Evolutionary conservation across 2,888 invertebrate species (phyloP).

Genomic region (Apomyelois bistriatella): DNA sequence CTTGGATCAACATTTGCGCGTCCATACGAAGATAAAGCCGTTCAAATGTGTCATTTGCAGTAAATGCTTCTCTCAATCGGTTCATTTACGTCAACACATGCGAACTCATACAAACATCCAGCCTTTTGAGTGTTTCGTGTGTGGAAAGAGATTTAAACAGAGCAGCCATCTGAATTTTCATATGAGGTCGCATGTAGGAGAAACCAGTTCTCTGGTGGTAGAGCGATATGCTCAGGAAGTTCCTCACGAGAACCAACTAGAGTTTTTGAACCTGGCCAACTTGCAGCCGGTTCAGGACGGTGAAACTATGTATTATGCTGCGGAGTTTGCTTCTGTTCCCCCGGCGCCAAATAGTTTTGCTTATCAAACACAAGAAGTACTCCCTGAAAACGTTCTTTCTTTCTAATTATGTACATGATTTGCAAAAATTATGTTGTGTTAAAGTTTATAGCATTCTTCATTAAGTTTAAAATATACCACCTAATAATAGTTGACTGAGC

Average conservation of each 20-base stretch:
- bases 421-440: background rate
- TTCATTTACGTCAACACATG: slow-evolving; percentile 73
- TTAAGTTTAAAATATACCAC: too few species aligned
- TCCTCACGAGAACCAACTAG: slow-evolving; percentile 40
- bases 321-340: slow-evolving; percentile 42
- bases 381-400: slow-evolving; percentile 28
- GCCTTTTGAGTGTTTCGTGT: slow-evolving; percentile 66
- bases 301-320: slow-evolving; percentile 63
- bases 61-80: slow-evolving; percentile 71
- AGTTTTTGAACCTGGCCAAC: slow-evolving; percentile 56
- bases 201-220: slow-evolving; percentile 35
- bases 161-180: slow-evolving; percentile 73
- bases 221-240: slow-evolving; percentile 45
- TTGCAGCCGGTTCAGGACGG: slow-evolving; percentile 61
- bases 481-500: too few species aligned
- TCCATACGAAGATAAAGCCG: slow-evolving; percentile 71
- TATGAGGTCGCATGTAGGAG: slow-evolving; percentile 61
- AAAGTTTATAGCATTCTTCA: background rate
- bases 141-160: slow-evolving; percentile 67
- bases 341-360: slow-evolving; percentile 26
- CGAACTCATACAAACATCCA: slow-evolving; percentile 73
- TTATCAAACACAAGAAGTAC: slow-evolving; percentile 26
- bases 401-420: slow-evolving; percentile 14
- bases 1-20: slow-evolving; percentile 69
- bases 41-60: slow-evolving; percentile 69